A percentile compares a stretch with the other conserved stretches of the same genome.
phyloP scores from a whole-genome alignment of 1,140 invertebrate species.

The Brachionus asplanchnoidis region DNA sequence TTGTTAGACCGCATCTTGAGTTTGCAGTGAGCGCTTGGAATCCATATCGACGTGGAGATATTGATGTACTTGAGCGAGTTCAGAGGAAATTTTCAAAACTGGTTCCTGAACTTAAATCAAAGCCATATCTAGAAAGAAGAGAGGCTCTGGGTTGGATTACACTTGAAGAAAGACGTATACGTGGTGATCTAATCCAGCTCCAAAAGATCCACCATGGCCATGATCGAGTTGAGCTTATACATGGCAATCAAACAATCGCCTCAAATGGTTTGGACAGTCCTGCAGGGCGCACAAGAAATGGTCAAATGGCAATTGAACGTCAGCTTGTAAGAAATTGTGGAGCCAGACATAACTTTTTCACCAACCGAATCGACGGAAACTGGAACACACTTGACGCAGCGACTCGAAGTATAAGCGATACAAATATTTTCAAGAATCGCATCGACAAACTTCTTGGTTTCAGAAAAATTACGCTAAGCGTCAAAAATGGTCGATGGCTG shows the following conservation, averaged over 20 bases:
- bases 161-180: not conserved
- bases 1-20: not conserved
- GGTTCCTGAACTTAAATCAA: not conserved
- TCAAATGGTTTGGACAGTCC: not conserved
- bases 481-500: no score
- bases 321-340: no score
- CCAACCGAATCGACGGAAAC: no score
- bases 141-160: not conserved
- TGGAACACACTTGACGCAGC: no score
- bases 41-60: not conserved
- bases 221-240: not conserved
- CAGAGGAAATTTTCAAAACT: not conserved
- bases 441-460: no score
- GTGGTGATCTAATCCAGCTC: not conserved
- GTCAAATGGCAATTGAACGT: not conserved
- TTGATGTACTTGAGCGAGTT: not conserved
- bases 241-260: not conserved
- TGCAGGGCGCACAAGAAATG: not conserved
- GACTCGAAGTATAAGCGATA: no score
- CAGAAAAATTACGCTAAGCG: no score
- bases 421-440: no score
- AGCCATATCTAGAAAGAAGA: not conserved
- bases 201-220: not conserved
- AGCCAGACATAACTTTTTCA: no score
- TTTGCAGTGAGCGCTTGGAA: not conserved